phyloP scores from a whole-genome alignment of 37 sponge, comb jelly and placozoan genomes.

The Petrosia ficiformis region DNA sequence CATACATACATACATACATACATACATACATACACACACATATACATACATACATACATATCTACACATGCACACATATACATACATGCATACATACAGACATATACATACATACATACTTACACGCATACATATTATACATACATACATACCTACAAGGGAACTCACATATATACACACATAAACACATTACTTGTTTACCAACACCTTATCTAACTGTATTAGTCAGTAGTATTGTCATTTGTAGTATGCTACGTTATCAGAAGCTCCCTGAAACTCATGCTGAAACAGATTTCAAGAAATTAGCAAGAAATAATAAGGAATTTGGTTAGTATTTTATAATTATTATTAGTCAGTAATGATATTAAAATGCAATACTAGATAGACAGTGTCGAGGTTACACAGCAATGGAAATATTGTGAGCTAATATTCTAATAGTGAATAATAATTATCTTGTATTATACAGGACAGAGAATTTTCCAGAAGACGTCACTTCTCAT shows the following conservation, averaged over 20 bases:
- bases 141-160: not conserved
- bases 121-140: not conserved
- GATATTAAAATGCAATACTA: not conserved
- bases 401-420: slow-evolving; percentile 8
- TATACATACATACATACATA: slow-evolving; percentile 8
- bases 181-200: not conserved
- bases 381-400: not conserved
- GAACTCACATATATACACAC: no score
- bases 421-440: not conserved
- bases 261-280: not conserved
- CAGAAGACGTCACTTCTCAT: slow-evolving; percentile 33
- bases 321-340: slow-evolving; percentile 27
- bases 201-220: not conserved
- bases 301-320: slow-evolving; percentile 13
- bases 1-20: not conserved
- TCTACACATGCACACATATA: not conserved
- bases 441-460: slow-evolving; percentile 1
- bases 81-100: slow-evolving; percentile 2
- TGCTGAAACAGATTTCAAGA: slow-evolving; percentile 17
- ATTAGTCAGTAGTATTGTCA: not conserved
- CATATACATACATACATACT: slow-evolving; percentile 7
- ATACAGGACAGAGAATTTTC: not conserved
- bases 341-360: not conserved
- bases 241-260: slow-evolving; percentile 16
- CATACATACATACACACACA: not conserved